Conservation (phyloP, 2,113 vertebrate genomes). For the Poicephalus gulielmi region DNA sequence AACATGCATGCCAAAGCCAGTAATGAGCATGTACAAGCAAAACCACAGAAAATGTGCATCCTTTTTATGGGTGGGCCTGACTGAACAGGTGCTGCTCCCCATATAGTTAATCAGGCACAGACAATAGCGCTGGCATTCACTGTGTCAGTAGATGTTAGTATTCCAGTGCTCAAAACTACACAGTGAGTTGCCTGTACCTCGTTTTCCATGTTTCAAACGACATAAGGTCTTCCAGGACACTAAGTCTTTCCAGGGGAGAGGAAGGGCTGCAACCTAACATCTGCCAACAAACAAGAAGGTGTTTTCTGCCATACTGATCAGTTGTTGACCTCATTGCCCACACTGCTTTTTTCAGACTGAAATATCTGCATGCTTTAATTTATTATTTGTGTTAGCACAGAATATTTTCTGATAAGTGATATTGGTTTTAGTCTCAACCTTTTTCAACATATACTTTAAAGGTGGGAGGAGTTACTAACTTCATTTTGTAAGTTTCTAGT, state of each 20-base stretch:
- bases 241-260: not conserved
- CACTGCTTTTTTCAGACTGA: not conserved
- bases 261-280: not conserved
- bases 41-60: not conserved
- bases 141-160: not conserved
- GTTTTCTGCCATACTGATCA: not conserved
- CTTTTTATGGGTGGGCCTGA: not conserved
- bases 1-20: not conserved
- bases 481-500: not conserved
- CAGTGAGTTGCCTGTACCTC: not conserved
- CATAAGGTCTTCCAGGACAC: not conserved
- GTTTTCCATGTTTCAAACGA: not conserved
- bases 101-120: not conserved
- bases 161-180: not conserved
- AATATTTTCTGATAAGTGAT: not conserved
- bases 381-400: not conserved
- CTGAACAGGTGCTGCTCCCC: not conserved
- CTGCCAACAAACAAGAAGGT: not conserved
- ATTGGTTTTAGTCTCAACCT: not conserved
- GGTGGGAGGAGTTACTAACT: not conserved
- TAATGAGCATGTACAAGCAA: not conserved
- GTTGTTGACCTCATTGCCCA: not conserved
- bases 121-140: not conserved
- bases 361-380: not conserved
- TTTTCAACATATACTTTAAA: not conserved